Evolutionary conservation across 2,113 vertebrate species (phyloP), one percentile per base, ranked within the genome.

Genomic region (Etheostoma cragini): DNA sequence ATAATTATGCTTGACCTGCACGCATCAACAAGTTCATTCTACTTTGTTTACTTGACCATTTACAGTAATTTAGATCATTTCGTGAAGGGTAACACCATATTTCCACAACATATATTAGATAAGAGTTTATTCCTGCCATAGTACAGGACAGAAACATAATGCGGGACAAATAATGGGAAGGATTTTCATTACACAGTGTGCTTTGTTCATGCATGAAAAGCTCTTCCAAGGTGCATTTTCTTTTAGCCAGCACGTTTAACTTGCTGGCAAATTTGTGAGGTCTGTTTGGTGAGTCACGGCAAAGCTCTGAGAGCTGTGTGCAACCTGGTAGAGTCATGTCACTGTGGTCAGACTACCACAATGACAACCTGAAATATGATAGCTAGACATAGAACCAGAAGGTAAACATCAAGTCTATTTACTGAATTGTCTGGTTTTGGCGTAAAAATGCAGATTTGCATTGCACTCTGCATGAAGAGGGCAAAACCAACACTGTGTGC

Each of bases 321-420:
- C 53, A 66, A 6, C 30, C 49, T 17, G 30, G 19, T 68, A 74
- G 38, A 67, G 84, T 84, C 63, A 57, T 22, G 76, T 91, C 91
- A 93, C 49, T 13, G 82, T 83, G 87, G 80, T 78, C 30, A 42
- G 22, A 22, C 4, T 8, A 74, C 89, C 84, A 78, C 87, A 85
- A 72, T 88, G 86, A 91, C 81, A 53, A 47, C 1, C 47, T 72
- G 52, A 78, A 86, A 80, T 45, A 65, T 22, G 42, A 81, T 49
- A 76, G 57, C n/a, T 76, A 70, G 54, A 58, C 63, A 21, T 22
- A 30, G 0, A 12, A 60, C 24, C 64, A 72, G 60, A 81, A 52
- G n/a, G 76, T 89, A 84, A 88, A 83, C 76, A 78, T 86, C 50
- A 72, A 63, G 69, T 49, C 58, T 42, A 30, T 52, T 72, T 54